Percentiles rank a stretch among this genome's conserved stretches.
These are phyloP conservation scores for Sturnus vulgaris DNA, from an alignment of 2,113 vertebrate species.

Conservation along the genomic window DNA sequence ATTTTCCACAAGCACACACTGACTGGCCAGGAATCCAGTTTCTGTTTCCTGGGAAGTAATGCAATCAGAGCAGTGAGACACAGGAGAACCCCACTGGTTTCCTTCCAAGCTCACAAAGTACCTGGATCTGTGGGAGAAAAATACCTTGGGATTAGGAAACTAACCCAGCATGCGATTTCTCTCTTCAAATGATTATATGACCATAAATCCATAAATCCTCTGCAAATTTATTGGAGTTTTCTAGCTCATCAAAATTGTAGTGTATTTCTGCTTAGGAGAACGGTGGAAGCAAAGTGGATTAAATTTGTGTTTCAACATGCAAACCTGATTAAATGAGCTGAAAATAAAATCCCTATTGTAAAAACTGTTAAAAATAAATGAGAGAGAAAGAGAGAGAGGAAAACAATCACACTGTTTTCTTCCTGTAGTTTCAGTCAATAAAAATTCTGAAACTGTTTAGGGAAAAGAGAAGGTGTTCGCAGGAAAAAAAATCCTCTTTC, in stretches of 20 bases:
- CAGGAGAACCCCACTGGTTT: rapidly evolving
- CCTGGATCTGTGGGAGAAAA: background rate
- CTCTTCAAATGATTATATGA: background rate
- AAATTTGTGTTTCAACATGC: background rate
- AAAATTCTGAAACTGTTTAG: background rate
- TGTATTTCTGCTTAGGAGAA: background rate
- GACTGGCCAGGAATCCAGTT: background rate
- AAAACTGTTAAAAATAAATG: background rate
- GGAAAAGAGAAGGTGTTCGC: background rate
- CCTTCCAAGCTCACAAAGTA: background rate
- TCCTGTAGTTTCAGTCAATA: background rate
- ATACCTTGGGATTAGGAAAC: background rate
- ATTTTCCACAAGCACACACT: background rate
- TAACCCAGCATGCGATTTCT: background rate
- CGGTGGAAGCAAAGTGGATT: background rate
- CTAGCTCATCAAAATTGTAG: background rate
- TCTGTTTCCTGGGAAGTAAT: background rate
- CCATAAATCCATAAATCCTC: background rate
- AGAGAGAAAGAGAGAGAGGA: background rate
- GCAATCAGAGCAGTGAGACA: rapidly evolving
- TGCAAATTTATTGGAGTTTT: background rate
- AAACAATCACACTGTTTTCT: background rate
- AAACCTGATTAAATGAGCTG: background rate
- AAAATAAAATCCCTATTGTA: background rate
- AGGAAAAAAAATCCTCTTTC: background rate